Base-by-base conservation (phyloP, 2,113 vertebrate species). In the Vulpes ferrilata region DNA sequence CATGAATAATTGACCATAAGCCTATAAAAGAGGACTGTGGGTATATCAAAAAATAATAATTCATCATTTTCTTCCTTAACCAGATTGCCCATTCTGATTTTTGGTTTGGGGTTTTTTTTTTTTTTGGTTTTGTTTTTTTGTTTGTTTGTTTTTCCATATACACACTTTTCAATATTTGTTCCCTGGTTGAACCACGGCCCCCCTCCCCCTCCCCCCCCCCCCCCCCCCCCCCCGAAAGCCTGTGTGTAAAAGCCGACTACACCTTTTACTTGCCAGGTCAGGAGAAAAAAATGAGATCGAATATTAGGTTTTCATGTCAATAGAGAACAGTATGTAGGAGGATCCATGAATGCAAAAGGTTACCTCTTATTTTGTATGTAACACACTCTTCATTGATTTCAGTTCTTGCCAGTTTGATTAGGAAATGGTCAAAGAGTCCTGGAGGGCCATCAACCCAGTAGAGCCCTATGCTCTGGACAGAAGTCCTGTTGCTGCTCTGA, bases 291-390 rank as follows among this genome's bases (percentile, higher is more conserved):
- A 55, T 23, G 32, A 64, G 79, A 48, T 12, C 11, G 25, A 69
- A 30, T 32, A 38, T 48, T 53, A 91, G 11, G 89, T 83, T 82
- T 79, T 92, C 69, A 92, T 48, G 57, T 91, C 98, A 97, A 97
- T 95, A 95, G 92, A 97, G 82, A 96, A 79, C 53, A 95, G 87
- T 53, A 96, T 95, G 89, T 51, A 97, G 90, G 78, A 97, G 59
- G 74, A 90, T 38, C 48, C 82, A 84, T 32, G 88, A 98, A 98
- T 87, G 55, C 90, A 90, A 97, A 96, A 90, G 67, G 96, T 76
- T 94, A 82, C 64, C 88, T 80, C 79, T 71, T 96, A 51, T 22
- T 96, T 88, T 88, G 35, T 65, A 97, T 96, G 78, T 96, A 35
- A 35, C 74, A 81, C 22, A 88, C 88, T 95, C 57, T 91, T n/a